Base-by-base conservation (phyloP, 2,888 invertebrate species). In the Scelioninae gen. 1 region DNA sequence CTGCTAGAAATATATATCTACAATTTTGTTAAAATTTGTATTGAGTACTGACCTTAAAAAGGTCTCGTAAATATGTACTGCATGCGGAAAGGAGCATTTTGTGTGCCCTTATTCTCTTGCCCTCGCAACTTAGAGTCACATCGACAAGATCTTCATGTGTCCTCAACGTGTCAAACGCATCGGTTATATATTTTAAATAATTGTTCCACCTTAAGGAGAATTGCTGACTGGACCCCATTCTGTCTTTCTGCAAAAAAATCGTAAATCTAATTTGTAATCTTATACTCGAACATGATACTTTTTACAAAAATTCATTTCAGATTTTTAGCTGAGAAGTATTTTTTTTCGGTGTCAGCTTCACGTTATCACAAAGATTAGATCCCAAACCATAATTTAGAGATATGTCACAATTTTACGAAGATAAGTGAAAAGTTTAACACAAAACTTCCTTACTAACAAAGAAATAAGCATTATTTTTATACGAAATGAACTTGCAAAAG, bases 171-270 rank as follows among this genome's bases (percentile, higher is more conserved):
- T 96, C 96, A 90, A 97, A 95, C 53, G 96, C 96, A 92, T 95
- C 95, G 84, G 96, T 96, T 89, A 97, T 95, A 94, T 96, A 96
- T 89, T 94, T 94, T 90, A 96, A 94, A 92, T 97, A 96, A 93
- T 97, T 96, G 92, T 96, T 97, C 97, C 97, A 97, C 86, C 96
- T 95, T 87, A 97, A 93, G 85, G 96, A 96, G 93, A 96, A 97
- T 91, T 97, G 96, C 91, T 96, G 96, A 91, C 95, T 95, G 92
- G 95, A 93, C 87, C 93, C 93, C 94, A 94, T 94, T 49, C 38
- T 83, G 69, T 8, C 15, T 51, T 5, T 60, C 83, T 78, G 74
- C 10, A 65, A 68, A 40, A 29, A 66, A 56, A 31, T 11, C 9
- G 11, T 11, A 51, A 51, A 13, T 29, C 29, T n/a, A 29, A 43